phyloP scores from a whole-genome alignment of 2,797 vertebrate species.

The Neosilurus hyrtlii region DNA sequence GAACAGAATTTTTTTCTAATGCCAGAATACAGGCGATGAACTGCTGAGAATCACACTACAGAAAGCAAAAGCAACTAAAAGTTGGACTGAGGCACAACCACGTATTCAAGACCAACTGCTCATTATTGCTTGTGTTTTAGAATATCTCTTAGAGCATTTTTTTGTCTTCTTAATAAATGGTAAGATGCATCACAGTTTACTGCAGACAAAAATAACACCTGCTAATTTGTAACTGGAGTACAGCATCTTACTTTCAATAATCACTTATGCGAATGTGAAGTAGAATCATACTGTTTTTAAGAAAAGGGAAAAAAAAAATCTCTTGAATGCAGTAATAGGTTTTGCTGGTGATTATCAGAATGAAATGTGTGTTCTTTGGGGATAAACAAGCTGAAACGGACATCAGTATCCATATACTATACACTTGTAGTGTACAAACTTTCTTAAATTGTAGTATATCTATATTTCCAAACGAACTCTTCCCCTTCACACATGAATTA shows the following conservation, averaged over 20 bases:
- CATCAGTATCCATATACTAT: slow-evolving; percentile 43
- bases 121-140: slow-evolving; percentile 73
- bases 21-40: slow-evolving; percentile 17
- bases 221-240: slow-evolving; percentile 44
- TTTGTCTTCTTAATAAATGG: slow-evolving; percentile 38
- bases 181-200: slow-evolving; percentile 50
- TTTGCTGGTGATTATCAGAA: slow-evolving; percentile 79
- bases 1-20: slow-evolving; percentile 13
- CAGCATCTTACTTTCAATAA: slow-evolving; percentile 2
- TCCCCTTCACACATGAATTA: slow-evolving; percentile 35
- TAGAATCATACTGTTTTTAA: slow-evolving; percentile 15
- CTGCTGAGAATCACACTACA: slow-evolving; percentile 14
- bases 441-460: slow-evolving; percentile 46
- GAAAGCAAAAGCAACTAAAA: slow-evolving; percentile 18
- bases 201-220: slow-evolving; percentile 56
- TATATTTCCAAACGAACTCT: slow-evolving; percentile 35
- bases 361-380: slow-evolving; percentile 73
- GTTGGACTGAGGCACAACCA: slow-evolving; percentile 51
- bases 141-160: slow-evolving; percentile 52
- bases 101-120: slow-evolving; percentile 58
- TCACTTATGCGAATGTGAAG: slow-evolving; percentile 7
- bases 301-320: slow-evolving; percentile 15
- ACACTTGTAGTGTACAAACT: slow-evolving; percentile 43
- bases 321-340: slow-evolving; percentile 46
- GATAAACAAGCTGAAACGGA: slow-evolving; percentile 66